These are phyloP conservation scores for Lithophane semibrunnea DNA, from an alignment of 2,888 invertebrate genomes.

Conservation along the genomic window DNA sequence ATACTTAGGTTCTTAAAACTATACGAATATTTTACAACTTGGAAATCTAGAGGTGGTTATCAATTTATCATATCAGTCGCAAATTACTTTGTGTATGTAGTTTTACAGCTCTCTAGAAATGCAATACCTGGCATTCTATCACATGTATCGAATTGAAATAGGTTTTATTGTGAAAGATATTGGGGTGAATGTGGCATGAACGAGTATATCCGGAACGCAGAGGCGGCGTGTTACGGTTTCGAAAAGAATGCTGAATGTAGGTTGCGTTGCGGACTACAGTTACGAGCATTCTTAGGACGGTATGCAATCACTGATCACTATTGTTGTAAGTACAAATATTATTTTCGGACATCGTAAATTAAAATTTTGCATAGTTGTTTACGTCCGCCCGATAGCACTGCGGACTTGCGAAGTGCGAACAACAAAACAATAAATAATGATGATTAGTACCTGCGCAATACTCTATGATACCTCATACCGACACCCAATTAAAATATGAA, in stretches of 20 bases:
- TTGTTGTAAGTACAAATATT: slow-evolving; percentile 80
- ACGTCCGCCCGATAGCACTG: slow-evolving; percentile 40
- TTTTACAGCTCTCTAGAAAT: slow-evolving; percentile 87
- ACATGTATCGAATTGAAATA: slow-evolving; percentile 78
- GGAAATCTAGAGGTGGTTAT: slow-evolving; percentile 65
- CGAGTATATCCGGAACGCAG: slow-evolving; percentile 88
- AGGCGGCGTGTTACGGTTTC: slow-evolving; percentile 90
- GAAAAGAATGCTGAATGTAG: slow-evolving; percentile 90
- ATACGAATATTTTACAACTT: slow-evolving; percentile 36
- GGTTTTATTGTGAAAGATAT: slow-evolving; percentile 82
- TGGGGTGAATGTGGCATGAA: slow-evolving; percentile 85
- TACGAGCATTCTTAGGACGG: slow-evolving; percentile 83
- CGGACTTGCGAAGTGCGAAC: slow-evolving; percentile 30
- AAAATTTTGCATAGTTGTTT: slow-evolving; percentile 61
- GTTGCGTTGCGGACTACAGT: slow-evolving; percentile 89
- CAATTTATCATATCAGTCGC: slow-evolving; percentile 80
- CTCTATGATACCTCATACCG: slow-evolving; percentile 16
- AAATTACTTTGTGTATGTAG: slow-evolving; percentile 75
- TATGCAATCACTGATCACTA: slow-evolving; percentile 83
- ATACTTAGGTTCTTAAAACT: slow-evolving; percentile 3
- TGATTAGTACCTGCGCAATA: slow-evolving; percentile 37
- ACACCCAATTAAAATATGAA: slow-evolving; percentile 58
- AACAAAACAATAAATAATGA: slow-evolving; percentile 48
- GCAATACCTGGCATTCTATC: slow-evolving; percentile 82
- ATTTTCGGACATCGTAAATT: slow-evolving; percentile 75